Percentiles rank a stretch among this genome's conserved stretches.
phyloP scores from a whole-genome alignment of 2,113 vertebrate species.

The Merops nubicus region DNA sequence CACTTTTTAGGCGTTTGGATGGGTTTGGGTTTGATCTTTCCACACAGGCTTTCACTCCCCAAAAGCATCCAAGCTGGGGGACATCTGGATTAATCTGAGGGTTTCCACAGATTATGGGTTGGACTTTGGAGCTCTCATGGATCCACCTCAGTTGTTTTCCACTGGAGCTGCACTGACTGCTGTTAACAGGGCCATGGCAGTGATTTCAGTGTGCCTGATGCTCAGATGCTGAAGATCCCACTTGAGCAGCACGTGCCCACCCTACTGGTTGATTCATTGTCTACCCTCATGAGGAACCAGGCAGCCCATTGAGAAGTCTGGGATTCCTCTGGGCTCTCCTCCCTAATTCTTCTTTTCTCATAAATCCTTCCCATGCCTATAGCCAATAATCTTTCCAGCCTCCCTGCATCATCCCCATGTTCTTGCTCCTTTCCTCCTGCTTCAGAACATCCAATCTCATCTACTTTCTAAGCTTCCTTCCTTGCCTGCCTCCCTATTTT shows the following conservation, averaged over 20 bases:
- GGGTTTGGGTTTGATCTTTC: background rate
- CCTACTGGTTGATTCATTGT: background rate
- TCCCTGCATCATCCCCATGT: background rate
- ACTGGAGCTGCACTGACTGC: no score
- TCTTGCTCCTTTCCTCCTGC: background rate
- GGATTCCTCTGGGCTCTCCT: background rate
- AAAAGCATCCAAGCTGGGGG: background rate
- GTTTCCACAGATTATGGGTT: background rate
- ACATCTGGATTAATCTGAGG: background rate
- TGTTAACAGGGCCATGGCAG: no score
- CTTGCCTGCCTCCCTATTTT: background rate
- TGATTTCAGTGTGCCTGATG: no score
- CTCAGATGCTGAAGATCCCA: no score
- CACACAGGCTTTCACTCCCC: background rate
- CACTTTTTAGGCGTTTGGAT: background rate
- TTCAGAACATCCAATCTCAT: background rate
- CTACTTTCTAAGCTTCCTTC: background rate
- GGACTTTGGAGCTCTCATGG: no score
- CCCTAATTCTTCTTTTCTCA: background rate
- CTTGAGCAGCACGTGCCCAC: background rate
- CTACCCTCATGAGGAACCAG: background rate
- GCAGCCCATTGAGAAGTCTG: background rate
- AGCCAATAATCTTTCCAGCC: background rate
- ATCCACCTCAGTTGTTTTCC: background rate
- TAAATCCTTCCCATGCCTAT: background rate